Evolutionary conservation across 2,888 invertebrate species (phyloP).

Genomic region (Thelaira solivaga): DNA sequence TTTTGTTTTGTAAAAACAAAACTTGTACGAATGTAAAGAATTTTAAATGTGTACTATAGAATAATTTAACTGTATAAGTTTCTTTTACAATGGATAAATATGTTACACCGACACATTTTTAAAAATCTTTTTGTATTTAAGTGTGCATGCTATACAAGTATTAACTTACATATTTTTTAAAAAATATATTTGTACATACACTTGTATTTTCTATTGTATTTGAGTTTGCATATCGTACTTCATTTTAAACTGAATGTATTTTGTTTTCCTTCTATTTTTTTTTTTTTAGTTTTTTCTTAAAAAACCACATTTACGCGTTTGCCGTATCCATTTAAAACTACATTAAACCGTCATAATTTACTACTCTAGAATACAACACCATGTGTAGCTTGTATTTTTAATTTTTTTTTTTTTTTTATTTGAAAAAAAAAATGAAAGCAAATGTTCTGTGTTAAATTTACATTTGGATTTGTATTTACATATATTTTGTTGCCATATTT

Average conservation of each 20-base stretch:
- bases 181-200: background rate
- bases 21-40: conserved; percentile 1
- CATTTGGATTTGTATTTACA: conserved; percentile 1
- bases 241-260: conserved; percentile 21
- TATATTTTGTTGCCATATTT: conserved; percentile 41
- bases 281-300: background rate
- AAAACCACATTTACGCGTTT: conserved; percentile 56
- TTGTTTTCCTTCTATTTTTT: too few species aligned
- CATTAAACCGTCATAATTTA: conserved; percentile 62
- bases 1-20: background rate
- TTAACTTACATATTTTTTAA: too few species aligned
- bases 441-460: conserved; percentile 32
- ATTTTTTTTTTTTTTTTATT: background rate
- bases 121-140: conserved; percentile 42
- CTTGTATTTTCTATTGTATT: conserved; percentile 15
- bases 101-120: conserved; percentile 53
- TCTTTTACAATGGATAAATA: conserved; percentile 26
- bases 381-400: conserved; percentile 48
- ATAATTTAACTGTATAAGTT: background rate
- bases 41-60: conserved; percentile 3
- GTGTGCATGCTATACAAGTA: too few species aligned
- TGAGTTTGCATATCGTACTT: conserved; percentile 38
- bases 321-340: conserved; percentile 57
- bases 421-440: background rate
- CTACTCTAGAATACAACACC: conserved; percentile 51